phyloP scores from a whole-genome alignment of 2,797 vertebrate genomes.

The Myiotriccus ornatus region DNA sequence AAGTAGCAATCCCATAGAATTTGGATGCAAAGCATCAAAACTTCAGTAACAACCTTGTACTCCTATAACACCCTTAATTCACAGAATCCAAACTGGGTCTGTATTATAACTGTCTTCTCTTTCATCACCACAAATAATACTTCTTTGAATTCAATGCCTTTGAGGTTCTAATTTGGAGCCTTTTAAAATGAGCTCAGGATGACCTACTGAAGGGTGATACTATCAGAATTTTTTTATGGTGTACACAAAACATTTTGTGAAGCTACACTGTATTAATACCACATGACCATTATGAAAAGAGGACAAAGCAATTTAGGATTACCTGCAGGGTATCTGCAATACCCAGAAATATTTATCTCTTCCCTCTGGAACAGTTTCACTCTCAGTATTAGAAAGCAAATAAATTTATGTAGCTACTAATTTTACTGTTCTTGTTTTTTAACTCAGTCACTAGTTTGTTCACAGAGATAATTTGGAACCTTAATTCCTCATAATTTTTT shows the following conservation, averaged over 20 bases:
- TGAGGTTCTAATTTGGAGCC: neutral
- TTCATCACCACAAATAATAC: neutral
- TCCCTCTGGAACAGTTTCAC: neutral
- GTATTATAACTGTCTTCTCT: neutral
- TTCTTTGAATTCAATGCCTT: neutral
- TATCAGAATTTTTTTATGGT: neutral
- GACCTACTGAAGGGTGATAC: neutral
- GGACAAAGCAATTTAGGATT: neutral
- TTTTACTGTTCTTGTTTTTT: neutral
- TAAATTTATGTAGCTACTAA: neutral
- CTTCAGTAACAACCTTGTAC: neutral
- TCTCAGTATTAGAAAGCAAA: neutral
- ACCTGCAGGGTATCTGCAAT: neutral
- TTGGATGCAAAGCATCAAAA: neutral
- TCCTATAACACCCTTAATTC: neutral
- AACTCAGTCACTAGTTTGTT: neutral
- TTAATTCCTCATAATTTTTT: neutral
- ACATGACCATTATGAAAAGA: neutral
- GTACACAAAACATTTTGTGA: neutral
- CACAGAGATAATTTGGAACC: neutral
- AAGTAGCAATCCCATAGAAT: neutral
- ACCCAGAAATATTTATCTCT: neutral
- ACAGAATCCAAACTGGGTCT: neutral
- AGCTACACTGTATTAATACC: neutral
- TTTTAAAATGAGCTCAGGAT: neutral